A percentile compares a stretch with the other conserved stretches of the same genome.
Evolutionary conservation across 2,797 vertebrate species (phyloP).

Genomic region (Cuculus canorus): DNA sequence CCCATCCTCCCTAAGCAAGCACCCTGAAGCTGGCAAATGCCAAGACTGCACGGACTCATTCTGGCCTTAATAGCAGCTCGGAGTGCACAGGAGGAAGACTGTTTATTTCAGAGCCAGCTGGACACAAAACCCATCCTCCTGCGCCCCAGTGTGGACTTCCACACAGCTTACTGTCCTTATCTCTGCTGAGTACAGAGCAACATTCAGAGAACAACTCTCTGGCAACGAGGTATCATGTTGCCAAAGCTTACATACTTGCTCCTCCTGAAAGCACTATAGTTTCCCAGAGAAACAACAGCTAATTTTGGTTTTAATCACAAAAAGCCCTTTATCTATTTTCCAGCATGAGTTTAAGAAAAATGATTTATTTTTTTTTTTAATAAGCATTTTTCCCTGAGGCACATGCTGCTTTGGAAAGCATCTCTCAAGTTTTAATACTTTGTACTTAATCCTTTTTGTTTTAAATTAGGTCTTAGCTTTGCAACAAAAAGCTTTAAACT

Average conservation of each 20-base stretch:
- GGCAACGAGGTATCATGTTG: fast-evolving
- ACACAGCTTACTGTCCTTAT: not conserved
- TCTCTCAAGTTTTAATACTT: not conserved
- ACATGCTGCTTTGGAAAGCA: not conserved
- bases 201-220: not conserved
- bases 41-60: not conserved
- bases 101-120: not conserved
- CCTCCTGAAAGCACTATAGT: not conserved
- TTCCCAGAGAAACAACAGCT: not conserved
- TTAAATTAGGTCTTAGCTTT: not conserved
- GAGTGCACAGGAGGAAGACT: not conserved
- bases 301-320: not conserved
- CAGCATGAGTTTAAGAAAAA: not conserved
- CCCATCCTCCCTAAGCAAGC: not conserved
- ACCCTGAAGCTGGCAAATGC: not conserved
- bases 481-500: not conserved
- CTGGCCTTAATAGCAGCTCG: not conserved
- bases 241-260: not conserved
- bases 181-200: fast-evolving
- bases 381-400: not conserved
- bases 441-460: not conserved
- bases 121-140: not conserved
- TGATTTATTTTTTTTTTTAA: fast-evolving
- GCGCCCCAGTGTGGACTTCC: not conserved
- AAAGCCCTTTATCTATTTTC: not conserved